Conservation (phyloP, 2,113 vertebrate genomes). For the Prunella fulvescens region DNA sequence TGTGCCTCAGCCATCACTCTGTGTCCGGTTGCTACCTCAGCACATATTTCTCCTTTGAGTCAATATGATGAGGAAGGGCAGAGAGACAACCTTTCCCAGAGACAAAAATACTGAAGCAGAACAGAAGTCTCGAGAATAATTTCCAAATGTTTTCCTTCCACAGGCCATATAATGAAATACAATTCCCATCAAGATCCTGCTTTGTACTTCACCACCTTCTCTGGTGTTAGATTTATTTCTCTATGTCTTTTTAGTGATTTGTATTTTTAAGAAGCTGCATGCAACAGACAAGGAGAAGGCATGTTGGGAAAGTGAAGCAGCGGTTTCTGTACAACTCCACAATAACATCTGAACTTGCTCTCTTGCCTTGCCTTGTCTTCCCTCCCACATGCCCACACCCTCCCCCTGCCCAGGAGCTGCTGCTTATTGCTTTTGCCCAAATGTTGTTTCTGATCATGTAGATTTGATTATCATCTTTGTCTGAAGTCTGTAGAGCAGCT, state of each 20-base stretch:
- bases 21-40: background rate
- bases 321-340: background rate
- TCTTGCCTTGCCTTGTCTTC: background rate
- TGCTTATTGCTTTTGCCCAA: background rate
- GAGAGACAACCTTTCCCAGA: background rate
- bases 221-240: background rate
- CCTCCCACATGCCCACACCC: fast-evolving
- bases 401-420: fast-evolving
- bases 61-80: background rate
- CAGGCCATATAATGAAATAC: background rate
- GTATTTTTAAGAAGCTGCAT: background rate
- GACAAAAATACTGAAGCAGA: background rate
- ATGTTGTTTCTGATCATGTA: background rate
- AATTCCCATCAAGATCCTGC: background rate
- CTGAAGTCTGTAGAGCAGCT: background rate
- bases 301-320: background rate
- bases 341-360: background rate
- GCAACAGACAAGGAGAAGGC: background rate
- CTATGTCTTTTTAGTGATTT: background rate
- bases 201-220: background rate
- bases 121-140: background rate
- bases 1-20: fast-evolving
- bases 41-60: background rate
- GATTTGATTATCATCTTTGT: background rate
- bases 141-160: background rate